These are phyloP conservation scores for Brachionus plicatilis DNA, from an alignment of 1,140 invertebrate species.

Conservation along the genomic window DNA sequence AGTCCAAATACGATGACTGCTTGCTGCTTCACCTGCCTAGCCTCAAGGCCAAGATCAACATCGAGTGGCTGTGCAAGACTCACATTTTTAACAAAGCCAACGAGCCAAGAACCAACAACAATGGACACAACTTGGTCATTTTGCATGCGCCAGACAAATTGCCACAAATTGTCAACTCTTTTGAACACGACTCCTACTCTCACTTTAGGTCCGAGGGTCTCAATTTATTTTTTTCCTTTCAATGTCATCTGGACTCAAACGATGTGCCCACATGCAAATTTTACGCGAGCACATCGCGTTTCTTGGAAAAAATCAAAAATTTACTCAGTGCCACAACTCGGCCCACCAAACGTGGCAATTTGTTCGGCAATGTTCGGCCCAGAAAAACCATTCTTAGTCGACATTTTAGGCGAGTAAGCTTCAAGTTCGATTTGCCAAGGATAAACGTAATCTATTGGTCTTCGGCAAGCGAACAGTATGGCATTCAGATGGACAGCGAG, in stretches of 20 bases:
- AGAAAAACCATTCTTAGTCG: conserved; percentile 82
- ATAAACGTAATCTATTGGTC: conserved; percentile 94
- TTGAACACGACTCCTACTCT: conserved; percentile 67
- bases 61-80: conserved; percentile 27
- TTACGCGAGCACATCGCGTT: conserved; percentile 79
- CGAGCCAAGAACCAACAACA: neutral
- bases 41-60: neutral
- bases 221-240: conserved; percentile 74
- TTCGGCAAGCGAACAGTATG: conserved; percentile 89
- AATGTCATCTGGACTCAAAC: conserved; percentile 44
- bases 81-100: neutral
- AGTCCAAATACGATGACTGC: conserved; percentile 96
- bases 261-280: conserved; percentile 68
- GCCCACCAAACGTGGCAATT: conserved; percentile 77
- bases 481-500: conserved; percentile 81
- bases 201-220: conserved; percentile 91
- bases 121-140: conserved; percentile 91
- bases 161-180: conserved; percentile 70
- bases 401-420: conserved; percentile 66
- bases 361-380: conserved; percentile 77
- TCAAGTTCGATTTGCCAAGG: conserved; percentile 64
- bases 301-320: conserved; percentile 86
- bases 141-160: conserved; percentile 92
- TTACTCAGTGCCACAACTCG: conserved; percentile 90
- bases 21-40: conserved; percentile 81